These are phyloP conservation scores for Spheniscus mendiculus DNA, from an alignment of 2,113 vertebrate genomes.

Conservation along the genomic window DNA sequence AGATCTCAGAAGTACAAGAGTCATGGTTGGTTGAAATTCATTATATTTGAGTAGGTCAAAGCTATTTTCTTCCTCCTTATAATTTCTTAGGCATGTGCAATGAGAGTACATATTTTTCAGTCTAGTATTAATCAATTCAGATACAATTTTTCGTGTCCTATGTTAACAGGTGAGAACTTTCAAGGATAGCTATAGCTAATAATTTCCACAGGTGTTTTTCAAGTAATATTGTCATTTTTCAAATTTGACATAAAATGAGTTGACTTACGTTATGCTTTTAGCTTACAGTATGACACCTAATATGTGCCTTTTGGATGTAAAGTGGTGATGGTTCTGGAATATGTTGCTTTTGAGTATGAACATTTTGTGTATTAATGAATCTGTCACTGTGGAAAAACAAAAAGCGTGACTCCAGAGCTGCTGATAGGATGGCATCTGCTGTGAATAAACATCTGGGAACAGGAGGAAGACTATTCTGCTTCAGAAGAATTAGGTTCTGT, in stretches of 20 bases:
- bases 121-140: not conserved
- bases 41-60: not conserved
- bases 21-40: not conserved
- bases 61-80: not conserved
- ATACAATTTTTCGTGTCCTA: rapidly evolving
- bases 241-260: not conserved
- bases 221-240: not conserved
- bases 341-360: not conserved
- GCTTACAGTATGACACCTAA: not conserved
- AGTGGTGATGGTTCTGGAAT: not conserved
- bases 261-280: not conserved
- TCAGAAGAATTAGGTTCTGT: constrained; percentile 65
- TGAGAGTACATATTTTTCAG: not conserved
- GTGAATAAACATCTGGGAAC: constrained; percentile 45
- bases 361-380: not conserved
- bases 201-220: not conserved
- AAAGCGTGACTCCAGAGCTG: not conserved
- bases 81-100: not conserved
- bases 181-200: not conserved
- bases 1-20: not conserved
- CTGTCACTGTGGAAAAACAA: not conserved
- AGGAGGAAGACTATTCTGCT: constrained; percentile 11
- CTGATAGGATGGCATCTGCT: constrained; percentile 18
- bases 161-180: not conserved
- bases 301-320: not conserved